Evolutionary conservation across 2,113 vertebrate species (phyloP), one percentile per base, ranked within the genome.

Genomic region (Antechinus stuartii): DNA sequence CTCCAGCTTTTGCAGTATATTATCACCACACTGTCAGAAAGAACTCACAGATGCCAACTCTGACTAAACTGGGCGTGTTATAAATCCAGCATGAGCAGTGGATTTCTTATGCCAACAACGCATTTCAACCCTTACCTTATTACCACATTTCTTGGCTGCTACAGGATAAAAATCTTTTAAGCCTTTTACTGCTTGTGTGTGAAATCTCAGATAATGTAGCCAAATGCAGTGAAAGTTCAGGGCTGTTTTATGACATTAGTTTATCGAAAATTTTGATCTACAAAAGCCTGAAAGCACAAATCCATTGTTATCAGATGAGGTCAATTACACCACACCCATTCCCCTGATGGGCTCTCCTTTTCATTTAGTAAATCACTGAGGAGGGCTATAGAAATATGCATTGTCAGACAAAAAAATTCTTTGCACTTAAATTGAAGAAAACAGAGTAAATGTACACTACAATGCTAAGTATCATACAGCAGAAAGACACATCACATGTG

Each of bases 51-150:
- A 94, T 1, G 97, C 98, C 98, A 99, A 96, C 93, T 97, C 98
- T 98, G 97, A 97, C 90, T 50, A 97, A 98, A 97, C 93, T 94
- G 98, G 95, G 96, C 96, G 98, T 98, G 98, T 97, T 96, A 96
- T 94, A 98, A 98, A 98, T 98, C 97, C 97, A 93, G 95, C 0
- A 30, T 90, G 96, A 98, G 96, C 94, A 53, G 95, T 96, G 92
- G 76, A 93, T 97, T 98, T 98, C 98, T 97, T 96, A 97, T 91
- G 97, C 97, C 98, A 99, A 95, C 96, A 98, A 94, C 24, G 55
- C 95, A 97, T 96, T 98, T 98, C 97, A 98, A 96, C 97, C 97
- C 96, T 98, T 98, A 98, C 98, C 98, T 98, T 98, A 98, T 98
- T 98, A 98, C 97, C 92, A 97, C 97, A 96, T 96, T 98, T 97